Evolutionary conservation across 2,797 vertebrate genomes (phyloP), one percentile per base, ranked within the genome.

Genomic region (Fundulus diaphanus): DNA sequence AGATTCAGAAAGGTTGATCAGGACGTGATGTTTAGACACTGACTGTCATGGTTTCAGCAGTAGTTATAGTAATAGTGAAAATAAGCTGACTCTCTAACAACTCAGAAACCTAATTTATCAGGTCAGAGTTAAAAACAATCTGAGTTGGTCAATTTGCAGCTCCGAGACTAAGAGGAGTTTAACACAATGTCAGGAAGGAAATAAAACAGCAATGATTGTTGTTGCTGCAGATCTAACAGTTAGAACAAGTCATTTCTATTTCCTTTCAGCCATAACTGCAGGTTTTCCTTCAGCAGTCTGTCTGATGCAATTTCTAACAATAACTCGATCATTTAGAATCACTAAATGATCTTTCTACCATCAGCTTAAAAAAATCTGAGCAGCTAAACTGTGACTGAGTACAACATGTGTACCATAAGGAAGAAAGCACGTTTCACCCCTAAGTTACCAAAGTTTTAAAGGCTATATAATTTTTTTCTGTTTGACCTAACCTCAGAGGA

Each of bases 221-320:
- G 48, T 5, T 49, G 48, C 48, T 49, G 48, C 1, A 49, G 16
- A 49, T 49, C 48, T 49, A 49, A 49, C 48, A 49, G 48, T 18
- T 49, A 49, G 48, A 48, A n/a, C n/a, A n/a, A 48, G 46, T 3
- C 46, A 12, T 48, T 56, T 56, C 52, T 27, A 20, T 3, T 80
- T 82, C 90, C 92, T 94, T 90, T 86, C 92, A 94, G 77, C 94
- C 95, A 94, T 92, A 96, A 95, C 95, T 95, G 88, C 92, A 92
- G 94, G 93, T 94, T 94, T 87, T 72, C 57, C 48, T 49, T 72
- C 22, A 73, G 80, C 61, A 68, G 51, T 2, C 6, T 78, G 76
- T 54, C 52, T 56, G n/a, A 56, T 56, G 11, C n/a, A 24, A 5
- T 5, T 51, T 51, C 49, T 24, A 22, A 22, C 49, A 51, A 51